These are phyloP conservation scores for Paracentrotus lividus DNA, from an alignment of 53 echinoderm and acorn worm genomes.

Conservation along the genomic window DNA sequence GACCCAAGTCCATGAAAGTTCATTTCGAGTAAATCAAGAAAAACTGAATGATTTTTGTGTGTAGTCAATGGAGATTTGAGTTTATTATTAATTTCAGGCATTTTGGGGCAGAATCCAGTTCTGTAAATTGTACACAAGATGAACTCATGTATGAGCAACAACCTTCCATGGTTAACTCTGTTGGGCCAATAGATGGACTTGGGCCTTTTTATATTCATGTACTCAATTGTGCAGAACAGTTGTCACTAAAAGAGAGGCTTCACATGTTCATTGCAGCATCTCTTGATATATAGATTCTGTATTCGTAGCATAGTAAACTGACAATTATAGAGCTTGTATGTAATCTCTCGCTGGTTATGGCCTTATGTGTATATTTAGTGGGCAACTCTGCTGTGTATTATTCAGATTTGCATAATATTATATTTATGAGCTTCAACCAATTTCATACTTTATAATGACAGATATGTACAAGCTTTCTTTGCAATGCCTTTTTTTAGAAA, in stretches of 20 bases:
- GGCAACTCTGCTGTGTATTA: constrained; percentile 39
- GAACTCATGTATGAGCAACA: no score
- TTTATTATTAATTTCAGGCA: no score
- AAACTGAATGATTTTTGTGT: no score
- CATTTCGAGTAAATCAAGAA: no score
- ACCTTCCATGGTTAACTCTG: no score
- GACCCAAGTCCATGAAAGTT: no score
- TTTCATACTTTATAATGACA: neutral
- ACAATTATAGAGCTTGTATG: constrained; percentile 37
- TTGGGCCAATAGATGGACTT: no score
- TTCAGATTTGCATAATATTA: constrained; percentile 51
- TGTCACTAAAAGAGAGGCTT: neutral
- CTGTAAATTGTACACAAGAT: no score
- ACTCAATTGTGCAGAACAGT: no score
- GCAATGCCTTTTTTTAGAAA: neutral
- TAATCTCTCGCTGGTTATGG: neutral
- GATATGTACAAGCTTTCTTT: neutral
- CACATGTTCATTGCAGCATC: neutral
- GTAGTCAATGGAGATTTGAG: no score
- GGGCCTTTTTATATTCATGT: no score
- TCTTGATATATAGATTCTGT: neutral
- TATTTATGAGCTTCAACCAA: constrained; percentile 28
- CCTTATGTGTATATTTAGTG: constrained; percentile 62
- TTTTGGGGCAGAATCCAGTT: no score
- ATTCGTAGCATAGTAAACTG: constrained; percentile 20